Evolutionary conservation across 2,113 vertebrate species (phyloP), one percentile per base, ranked within the genome.

Genomic region (Cervus canadensis): DNA sequence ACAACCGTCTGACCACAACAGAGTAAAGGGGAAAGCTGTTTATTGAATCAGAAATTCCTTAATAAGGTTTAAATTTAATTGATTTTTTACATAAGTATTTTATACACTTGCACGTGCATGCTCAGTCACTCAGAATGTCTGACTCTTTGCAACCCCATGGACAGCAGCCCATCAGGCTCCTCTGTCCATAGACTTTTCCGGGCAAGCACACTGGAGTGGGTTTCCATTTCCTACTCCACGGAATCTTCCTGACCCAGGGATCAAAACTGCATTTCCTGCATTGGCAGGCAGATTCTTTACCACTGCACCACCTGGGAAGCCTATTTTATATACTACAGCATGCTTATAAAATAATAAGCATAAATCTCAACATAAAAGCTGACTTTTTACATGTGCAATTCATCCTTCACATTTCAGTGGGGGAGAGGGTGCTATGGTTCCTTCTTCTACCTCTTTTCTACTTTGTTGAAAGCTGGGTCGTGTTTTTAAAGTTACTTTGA

Each of bases 291-390:
- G 40, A 76, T 76, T 76, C 6, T 76, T 43, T 43, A 76, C 40
- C 21, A 76, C 71, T 26, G 71, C 2, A 15, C 3, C 71, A 76
- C 40, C 23, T 43, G 40, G 71, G 23, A 6, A 43, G 12, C 71
- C 71, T 57, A 97, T 89, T 96, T 98, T 98, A 56, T 96, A 94
- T 94, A 98, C 71, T 97, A 62, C 79, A 95, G 56, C 87, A 96
- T 94, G 91, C 62, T 64, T 95, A 56, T 90, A 87, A 95, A 98
- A 96, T 87, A 54, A 96, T 96, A 87, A 97, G n/a, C 36, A 89
- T 92, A 36, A n/a, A 54, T 76, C 59, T 96, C 82, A 92, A 74
- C 28, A 93, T 89, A 93, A 96, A 96, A 96, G 11, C n/a, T 97
- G 87, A 43, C 25, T 67, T 71, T 98, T 95, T 64, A 1, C 28